These are phyloP conservation scores for Teleiodes luculella DNA, from an alignment of 2,888 invertebrate species.

Conservation along the genomic window DNA sequence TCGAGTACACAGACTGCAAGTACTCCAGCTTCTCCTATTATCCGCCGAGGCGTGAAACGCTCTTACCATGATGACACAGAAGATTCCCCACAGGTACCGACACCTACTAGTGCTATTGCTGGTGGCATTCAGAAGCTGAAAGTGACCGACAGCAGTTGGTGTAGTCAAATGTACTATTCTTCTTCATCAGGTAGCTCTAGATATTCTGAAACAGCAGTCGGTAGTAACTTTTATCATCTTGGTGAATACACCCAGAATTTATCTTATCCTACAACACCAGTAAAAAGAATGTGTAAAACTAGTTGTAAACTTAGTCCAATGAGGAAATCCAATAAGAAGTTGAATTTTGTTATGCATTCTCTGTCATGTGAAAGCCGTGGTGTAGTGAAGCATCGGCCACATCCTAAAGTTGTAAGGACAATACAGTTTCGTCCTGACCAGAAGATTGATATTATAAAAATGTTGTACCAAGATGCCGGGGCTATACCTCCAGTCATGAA, in stretches of 20 bases:
- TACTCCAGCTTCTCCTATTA: conserved; percentile 42
- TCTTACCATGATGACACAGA: conserved; percentile 48
- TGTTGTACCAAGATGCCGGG: conserved; percentile 42
- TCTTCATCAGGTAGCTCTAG: conserved; percentile 19
- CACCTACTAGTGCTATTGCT: conserved; percentile 65
- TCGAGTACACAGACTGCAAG: conserved; percentile 25
- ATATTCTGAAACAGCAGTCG: conserved; percentile 17
- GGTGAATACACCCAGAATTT: conserved; percentile 39
- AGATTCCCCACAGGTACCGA: conserved; percentile 39
- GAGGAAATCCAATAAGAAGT: conserved; percentile 52
- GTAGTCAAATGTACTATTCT: conserved; percentile 15
- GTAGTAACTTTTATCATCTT: conserved; percentile 26
- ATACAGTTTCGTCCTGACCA: conserved; percentile 53
- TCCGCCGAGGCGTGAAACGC: conserved; percentile 55
- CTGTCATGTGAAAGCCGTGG: conserved; percentile 56
- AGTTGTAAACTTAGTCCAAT: conserved; percentile 56
- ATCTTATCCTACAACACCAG: conserved; percentile 62
- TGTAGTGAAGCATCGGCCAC: conserved; percentile 34
- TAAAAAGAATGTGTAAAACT: conserved; percentile 51
- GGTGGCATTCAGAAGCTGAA: conserved; percentile 59
- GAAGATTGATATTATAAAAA: conserved; percentile 63
- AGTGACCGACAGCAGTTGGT: conserved; percentile 47
- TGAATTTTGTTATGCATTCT: conserved; percentile 61
- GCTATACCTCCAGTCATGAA: conserved; percentile 53
- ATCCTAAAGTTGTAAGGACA: conserved; percentile 34